A percentile compares a stretch with the other conserved stretches of the same genome.
phyloP scores from a whole-genome alignment of 2,113 vertebrate species.

The Crotalus helleri region DNA sequence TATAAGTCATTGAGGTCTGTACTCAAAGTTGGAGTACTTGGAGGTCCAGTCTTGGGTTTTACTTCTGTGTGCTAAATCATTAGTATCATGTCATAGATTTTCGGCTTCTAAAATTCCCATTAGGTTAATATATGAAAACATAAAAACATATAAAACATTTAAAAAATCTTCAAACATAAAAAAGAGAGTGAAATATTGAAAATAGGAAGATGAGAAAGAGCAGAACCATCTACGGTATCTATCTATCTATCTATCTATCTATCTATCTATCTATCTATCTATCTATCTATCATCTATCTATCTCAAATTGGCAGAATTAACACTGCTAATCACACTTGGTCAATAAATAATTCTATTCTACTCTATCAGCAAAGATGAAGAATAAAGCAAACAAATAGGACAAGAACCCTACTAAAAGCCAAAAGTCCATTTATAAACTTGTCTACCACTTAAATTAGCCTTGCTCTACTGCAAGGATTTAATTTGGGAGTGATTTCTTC shows the following conservation, averaged over 20 bases:
- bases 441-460: conserved; percentile 34
- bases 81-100: not conserved
- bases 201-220: not conserved
- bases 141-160: not conserved
- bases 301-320: too few species aligned
- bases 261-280: too few species aligned
- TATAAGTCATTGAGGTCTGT: not conserved
- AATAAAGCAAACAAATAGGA: not conserved
- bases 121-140: not conserved
- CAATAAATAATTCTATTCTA: not conserved
- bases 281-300: too few species aligned
- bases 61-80: not conserved
- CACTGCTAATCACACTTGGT: too few species aligned
- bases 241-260: too few species aligned
- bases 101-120: not conserved
- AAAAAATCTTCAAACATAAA: not conserved
- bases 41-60: not conserved
- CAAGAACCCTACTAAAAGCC: not conserved
- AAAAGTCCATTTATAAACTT: not conserved
- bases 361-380: not conserved
- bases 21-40: not conserved
- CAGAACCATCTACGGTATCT: too few species aligned
- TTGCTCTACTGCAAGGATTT: conserved; percentile 26
- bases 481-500: conserved; percentile 45
- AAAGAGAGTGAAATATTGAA: not conserved